Base-by-base conservation (phyloP, 2,797 vertebrate species). In the Passerculus sandwichensis region DNA sequence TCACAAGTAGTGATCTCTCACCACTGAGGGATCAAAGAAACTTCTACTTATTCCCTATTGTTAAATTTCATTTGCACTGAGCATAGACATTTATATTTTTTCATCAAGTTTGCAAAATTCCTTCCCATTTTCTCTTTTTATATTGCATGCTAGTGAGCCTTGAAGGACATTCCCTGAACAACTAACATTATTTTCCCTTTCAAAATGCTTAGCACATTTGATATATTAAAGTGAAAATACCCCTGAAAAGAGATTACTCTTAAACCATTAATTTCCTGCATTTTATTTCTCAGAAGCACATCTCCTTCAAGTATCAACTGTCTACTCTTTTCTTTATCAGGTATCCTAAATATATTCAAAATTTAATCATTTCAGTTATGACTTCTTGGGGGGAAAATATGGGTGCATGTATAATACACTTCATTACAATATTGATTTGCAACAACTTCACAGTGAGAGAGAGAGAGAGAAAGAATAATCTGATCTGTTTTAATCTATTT, bases 391-490 rank as follows among this genome's bases (percentile, higher is more conserved):
- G 27, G 20, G 11, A 69, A 95, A 87, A 62, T 67, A 71, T 40
- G 34, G 75, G 12, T 76, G 30, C 15, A 40, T 75, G 19, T 86
- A 75, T 76, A 84, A 79, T 78, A 66, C 30, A 69, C 13, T 84
- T 92, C 47, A 85, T 92, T 87, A 75, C 51, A 84, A 81, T 84
- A 81, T 51, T 88, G 84, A 81, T 88, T 91, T 81, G 47, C 42
- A 72, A 42, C 54, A 83, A 21, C 38, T 93, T 94, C 70, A 54
- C 29, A 85, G 50, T 3, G n/a, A 48, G 27, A 48, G 59, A 38
- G n/a, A 65, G 38, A 77, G 9, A 44, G 15, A 79, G 7, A 44
- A 18, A 79, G 7, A 44, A 18, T 86, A 96, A 95, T 91, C 81
- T 82, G 74, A 91, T 92, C 81, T 81, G 12, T 62, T 70, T 15